phyloP scores from a whole-genome alignment of 2,113 vertebrate genomes.

The Cairina moschata region DNA sequence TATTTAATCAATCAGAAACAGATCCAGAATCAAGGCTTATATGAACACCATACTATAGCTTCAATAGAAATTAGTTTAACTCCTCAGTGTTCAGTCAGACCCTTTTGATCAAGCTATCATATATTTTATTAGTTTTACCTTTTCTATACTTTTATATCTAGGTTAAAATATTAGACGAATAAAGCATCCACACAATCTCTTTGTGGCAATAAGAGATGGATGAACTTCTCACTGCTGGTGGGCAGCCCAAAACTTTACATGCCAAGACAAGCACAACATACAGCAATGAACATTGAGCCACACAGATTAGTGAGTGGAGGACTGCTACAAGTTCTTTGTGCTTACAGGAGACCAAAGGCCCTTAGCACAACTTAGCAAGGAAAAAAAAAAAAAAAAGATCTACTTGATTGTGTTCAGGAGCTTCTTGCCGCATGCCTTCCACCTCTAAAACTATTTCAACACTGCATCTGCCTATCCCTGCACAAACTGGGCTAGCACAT shows the following conservation, averaged over 20 bases:
- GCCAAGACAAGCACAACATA: neutral
- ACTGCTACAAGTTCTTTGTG: neutral
- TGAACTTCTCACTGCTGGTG: neutral
- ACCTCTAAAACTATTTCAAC: neutral
- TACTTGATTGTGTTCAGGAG: neutral
- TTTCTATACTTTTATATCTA: neutral
- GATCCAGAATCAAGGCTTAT: neutral
- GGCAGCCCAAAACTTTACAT: neutral
- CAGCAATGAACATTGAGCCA: neutral
- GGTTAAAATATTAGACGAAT: neutral
- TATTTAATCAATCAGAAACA: neutral
- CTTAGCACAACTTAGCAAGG: neutral
- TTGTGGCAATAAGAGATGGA: rapidly evolving
- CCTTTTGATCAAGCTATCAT: neutral
- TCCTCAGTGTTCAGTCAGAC: neutral
- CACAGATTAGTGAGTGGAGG: neutral
- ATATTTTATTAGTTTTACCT: neutral
- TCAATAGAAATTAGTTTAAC: neutral
- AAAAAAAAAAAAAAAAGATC: neutral
- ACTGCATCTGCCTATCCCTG: neutral
- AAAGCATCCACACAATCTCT: neutral
- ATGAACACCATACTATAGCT: neutral
- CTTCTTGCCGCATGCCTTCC: neutral
- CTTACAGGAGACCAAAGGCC: neutral
- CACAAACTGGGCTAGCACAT: slow-evolving; percentile 3